phyloP scores from a whole-genome alignment of 2,888 invertebrate genomes.

The Lasioglossum zephyrum region DNA sequence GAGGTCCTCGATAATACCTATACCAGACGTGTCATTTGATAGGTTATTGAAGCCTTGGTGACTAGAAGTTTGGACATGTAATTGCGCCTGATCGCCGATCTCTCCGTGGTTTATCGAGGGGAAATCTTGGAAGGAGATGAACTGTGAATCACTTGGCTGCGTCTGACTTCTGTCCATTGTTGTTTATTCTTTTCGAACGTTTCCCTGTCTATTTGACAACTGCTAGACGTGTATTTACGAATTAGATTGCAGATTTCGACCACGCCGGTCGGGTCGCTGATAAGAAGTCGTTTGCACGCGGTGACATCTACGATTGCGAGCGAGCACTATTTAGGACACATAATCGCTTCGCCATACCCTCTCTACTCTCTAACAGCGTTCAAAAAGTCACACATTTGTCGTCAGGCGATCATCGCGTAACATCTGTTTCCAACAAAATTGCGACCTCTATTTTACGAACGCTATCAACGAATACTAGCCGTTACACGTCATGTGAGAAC shows the following conservation, averaged over 20 bases:
- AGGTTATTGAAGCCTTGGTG: slow-evolving; percentile 77
- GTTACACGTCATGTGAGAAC: slow-evolving; percentile 37
- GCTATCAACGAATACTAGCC: slow-evolving; percentile 14
- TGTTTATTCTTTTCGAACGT: slow-evolving; percentile 12
- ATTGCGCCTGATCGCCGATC: slow-evolving; percentile 87
- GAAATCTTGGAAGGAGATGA: slow-evolving; percentile 90
- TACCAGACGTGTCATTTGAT: slow-evolving; percentile 72
- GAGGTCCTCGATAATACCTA: slow-evolving; percentile 77
- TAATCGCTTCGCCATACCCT: not conserved
- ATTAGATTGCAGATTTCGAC: not conserved
- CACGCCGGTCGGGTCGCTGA: not conserved
- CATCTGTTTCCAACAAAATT: not conserved
- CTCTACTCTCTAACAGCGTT: not conserved
- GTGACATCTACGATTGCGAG: not conserved
- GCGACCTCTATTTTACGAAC: slow-evolving; percentile 18
- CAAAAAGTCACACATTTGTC: not conserved
- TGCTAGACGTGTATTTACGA: slow-evolving; percentile 15
- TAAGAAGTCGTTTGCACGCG: not conserved
- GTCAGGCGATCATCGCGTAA: not conserved
- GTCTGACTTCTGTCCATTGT: slow-evolving; percentile 71
- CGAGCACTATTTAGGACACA: not conserved
- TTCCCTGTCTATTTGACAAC: slow-evolving; percentile 50
- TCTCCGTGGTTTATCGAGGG: slow-evolving; percentile 86
- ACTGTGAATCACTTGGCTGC: slow-evolving; percentile 72
- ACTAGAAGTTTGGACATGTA: slow-evolving; percentile 88